A percentile compares a stretch with the other conserved stretches of the same genome.
phyloP scores from a whole-genome alignment of 2,113 vertebrate genomes.

The Oryzias melastigma region DNA sequence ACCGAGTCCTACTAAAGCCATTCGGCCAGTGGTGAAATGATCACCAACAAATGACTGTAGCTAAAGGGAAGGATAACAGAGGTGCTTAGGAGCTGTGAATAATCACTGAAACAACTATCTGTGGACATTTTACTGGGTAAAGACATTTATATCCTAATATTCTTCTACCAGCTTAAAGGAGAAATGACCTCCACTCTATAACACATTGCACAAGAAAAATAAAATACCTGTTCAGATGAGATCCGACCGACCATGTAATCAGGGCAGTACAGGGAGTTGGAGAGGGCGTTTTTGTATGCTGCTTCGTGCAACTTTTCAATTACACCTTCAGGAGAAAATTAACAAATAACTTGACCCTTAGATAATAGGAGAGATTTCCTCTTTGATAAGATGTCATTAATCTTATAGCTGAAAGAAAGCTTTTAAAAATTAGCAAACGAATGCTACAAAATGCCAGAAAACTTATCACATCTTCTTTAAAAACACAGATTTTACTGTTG shows the following conservation, averaged over 20 bases:
- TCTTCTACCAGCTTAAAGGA: neutral
- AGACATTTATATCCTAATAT: neutral
- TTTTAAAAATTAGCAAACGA: no score
- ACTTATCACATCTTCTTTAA: no score
- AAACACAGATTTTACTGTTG: neutral
- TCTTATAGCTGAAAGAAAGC: no score
- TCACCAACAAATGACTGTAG: slow-evolving; percentile 86
- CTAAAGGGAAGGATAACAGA: slow-evolving; percentile 67
- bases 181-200: no score
- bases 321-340: slow-evolving; percentile 73
- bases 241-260: slow-evolving; percentile 84
- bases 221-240: slow-evolving; percentile 81
- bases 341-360: neutral
- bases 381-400: no score
- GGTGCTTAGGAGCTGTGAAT: slow-evolving; percentile 7
- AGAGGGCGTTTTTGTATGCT: slow-evolving; percentile 76
- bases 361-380: no score
- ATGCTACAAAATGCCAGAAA: no score
- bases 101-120: neutral
- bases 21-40: slow-evolving; percentile 87
- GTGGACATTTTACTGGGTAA: neutral
- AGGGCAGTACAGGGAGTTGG: slow-evolving; percentile 91
- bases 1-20: slow-evolving; percentile 84
- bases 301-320: slow-evolving; percentile 87
- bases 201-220: neutral